Evolutionary conservation across 2,888 invertebrate species (phyloP), one percentile per base, ranked within the genome.

Genomic region (Palloptera scutellata): DNA sequence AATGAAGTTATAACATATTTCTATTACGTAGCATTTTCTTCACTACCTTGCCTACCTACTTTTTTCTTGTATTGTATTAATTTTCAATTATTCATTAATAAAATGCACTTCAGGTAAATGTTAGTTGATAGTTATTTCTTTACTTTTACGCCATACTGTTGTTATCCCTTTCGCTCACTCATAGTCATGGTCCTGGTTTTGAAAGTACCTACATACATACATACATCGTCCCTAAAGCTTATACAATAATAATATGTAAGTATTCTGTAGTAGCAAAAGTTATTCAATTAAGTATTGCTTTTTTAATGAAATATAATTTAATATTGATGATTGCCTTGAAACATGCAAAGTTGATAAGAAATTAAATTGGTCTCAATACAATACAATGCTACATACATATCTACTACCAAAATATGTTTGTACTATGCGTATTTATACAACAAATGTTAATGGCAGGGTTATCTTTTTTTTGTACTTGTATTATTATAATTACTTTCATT

Each of bases 321-420:
- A 66, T 67, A 68, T 67, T 63, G 68, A 70, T 74, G 72, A 75
- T 74, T 73, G 70, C 68, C 53, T 30, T 41, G 51, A 42, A 72
- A 75, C 76, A 76, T 75, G 76, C 76, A 73, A 76, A 73, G 73
- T 43, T 48, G 60, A 60, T 60, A 60, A 60, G 60, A 60, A 60
- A 60, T 60, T 60, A 60, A 60, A 60, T 45, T 48, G 60, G 45
- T 13, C 48, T 45, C n/a, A n/a, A 48, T 12, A 48, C 51, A 48
- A n/a, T 48, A 48, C 30, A 30, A 30, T n/a, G n/a, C n/a, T n/a
- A n/a, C n/a, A n/a, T n/a, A n/a, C n/a, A n/a, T n/a, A n/a, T n/a
- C n/a, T n/a, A n/a, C n/a, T n/a, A n/a, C 2, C 30, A 30, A 30
- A 30, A 30, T 30, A 30, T 30, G 30, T 30, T n/a, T n/a, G n/a